Evolutionary conservation across 2,888 invertebrate species (phyloP), one percentile per base, ranked within the genome.

Genomic region (Hofmannophila pseudospretella): DNA sequence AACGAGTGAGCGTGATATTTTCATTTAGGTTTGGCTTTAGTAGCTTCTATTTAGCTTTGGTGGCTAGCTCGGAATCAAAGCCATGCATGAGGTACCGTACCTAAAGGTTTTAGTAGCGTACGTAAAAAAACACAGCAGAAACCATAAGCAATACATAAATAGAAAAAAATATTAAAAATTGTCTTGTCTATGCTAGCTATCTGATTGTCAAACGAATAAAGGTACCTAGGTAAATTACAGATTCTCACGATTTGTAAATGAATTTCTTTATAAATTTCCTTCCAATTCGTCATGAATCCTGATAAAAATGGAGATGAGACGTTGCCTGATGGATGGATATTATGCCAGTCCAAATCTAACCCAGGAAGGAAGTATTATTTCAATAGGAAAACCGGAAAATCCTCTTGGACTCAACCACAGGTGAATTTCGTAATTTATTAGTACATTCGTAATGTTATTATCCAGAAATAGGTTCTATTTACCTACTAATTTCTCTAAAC

Each of bases 271-370:
- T 46, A 51, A 51, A 48, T 52, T 58, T 43, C 23, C 29, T 32
- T 44, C n/a, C 45, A 56, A 45, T 55, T 58, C 51, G 54, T 47
- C 42, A 85, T 85, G 85, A 80, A 66, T 70, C 64, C 75, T 44
- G 56, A 62, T 51, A 70, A 68, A 58, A 71, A 69, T 48, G 65
- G 61, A 34, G 58, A 54, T 31, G 55, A 64, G 30, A 57, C 89
- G 65, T 48, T 82, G 44, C 89, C 90, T 67, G 76, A 76, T 39
- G 85, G 85, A 41, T 86, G 86, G 86, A 67, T 80, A 20, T 61
- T 74, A 38, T 85, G 85, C 54, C 59, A 67, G 25, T 86, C 86
- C 3, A 86, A 82, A 58, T 81, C 84, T 14, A 81, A 63, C 47
- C 77, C 77, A 11, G 82, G 80, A 4, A 74, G 79, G 54, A 78